A percentile compares a stretch with the other conserved stretches of the same genome.
phyloP scores from a whole-genome alignment of 2,797 vertebrate genomes.

The Hemitrygon akajei region DNA sequence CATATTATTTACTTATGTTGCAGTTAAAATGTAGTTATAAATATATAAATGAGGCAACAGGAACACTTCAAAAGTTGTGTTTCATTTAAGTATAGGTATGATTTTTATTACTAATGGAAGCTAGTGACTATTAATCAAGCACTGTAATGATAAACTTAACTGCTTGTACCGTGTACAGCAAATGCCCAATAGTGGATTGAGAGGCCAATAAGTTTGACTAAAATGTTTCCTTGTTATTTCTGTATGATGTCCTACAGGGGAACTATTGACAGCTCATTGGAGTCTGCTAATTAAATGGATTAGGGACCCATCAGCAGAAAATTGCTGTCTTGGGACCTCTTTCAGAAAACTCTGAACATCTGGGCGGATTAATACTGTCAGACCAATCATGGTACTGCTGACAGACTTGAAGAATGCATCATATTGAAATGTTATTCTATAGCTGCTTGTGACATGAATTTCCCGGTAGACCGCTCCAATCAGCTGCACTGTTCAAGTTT shows the following conservation, averaged over 20 bases:
- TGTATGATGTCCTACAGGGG: slow-evolving; percentile 60
- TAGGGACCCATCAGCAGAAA: slow-evolving; percentile 41
- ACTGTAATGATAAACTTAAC: not conserved
- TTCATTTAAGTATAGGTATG: not conserved
- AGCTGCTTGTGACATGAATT: slow-evolving; percentile 70
- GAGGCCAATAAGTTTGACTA: not conserved
- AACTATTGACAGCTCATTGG: slow-evolving; percentile 55
- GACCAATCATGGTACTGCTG: slow-evolving; percentile 60
- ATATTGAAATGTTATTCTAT: slow-evolving; percentile 63
- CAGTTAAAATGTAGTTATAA: not conserved
- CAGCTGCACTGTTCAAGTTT: slow-evolving; percentile 51
- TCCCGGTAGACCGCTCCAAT: slow-evolving; percentile 61
- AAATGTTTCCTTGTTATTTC: slow-evolving; percentile 42
- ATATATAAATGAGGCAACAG: not conserved
- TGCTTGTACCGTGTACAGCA: not conserved
- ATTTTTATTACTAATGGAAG: not conserved
- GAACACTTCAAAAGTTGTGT: not conserved
- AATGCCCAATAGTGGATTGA: not conserved
- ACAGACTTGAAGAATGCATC: slow-evolving; percentile 57
- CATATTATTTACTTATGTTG: not conserved
- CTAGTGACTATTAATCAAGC: slow-evolving; percentile 2
- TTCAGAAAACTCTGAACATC: slow-evolving; percentile 71
- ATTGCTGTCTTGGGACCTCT: slow-evolving; percentile 57
- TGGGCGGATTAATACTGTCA: slow-evolving; percentile 64
- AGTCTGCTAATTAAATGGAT: slow-evolving; percentile 54